Evolutionary conservation across 2,797 vertebrate species (phyloP).

Genomic region (Bovichtus diacanthus): DNA sequence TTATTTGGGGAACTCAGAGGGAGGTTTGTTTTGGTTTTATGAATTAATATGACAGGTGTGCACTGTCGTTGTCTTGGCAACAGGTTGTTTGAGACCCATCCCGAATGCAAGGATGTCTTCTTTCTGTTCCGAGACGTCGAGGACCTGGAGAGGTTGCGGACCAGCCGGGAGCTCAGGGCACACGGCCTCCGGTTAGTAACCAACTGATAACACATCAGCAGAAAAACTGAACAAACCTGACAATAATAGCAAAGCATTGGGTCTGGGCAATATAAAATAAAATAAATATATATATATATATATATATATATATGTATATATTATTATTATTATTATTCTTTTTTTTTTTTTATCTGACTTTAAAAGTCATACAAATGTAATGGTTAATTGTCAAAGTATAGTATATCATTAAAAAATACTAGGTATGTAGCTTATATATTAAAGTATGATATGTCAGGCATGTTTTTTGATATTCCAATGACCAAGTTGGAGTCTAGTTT

Average conservation of each 20-base stretch:
- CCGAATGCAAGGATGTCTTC: slow-evolving; percentile 89
- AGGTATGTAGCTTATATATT: no score
- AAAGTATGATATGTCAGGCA: no score
- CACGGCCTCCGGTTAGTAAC: slow-evolving; percentile 85
- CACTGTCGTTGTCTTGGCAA: slow-evolving; percentile 69
- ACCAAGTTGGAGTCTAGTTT: no score
- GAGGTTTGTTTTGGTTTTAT: slow-evolving; percentile 28
- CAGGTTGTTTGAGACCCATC: slow-evolving; percentile 90
- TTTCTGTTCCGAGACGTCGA: slow-evolving; percentile 88
- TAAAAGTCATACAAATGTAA: no score
- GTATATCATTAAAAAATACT: no score
- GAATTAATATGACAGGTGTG: not conserved
- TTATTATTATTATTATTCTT: no score
- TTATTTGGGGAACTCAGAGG: not conserved
- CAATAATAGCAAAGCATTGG: not conserved
- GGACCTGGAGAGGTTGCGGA: slow-evolving; percentile 85
- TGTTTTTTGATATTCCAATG: no score
- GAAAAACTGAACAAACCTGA: not conserved
- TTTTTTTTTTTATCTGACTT: no score
- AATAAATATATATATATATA: no score
- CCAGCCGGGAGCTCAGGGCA: slow-evolving; percentile 84
- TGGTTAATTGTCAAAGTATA: no score
- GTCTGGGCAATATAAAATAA: no score
- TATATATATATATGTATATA: no score
- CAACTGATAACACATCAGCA: not conserved